Base-by-base conservation (phyloP, 2,888 invertebrate genomes). In the Pterostichus madidus region DNA sequence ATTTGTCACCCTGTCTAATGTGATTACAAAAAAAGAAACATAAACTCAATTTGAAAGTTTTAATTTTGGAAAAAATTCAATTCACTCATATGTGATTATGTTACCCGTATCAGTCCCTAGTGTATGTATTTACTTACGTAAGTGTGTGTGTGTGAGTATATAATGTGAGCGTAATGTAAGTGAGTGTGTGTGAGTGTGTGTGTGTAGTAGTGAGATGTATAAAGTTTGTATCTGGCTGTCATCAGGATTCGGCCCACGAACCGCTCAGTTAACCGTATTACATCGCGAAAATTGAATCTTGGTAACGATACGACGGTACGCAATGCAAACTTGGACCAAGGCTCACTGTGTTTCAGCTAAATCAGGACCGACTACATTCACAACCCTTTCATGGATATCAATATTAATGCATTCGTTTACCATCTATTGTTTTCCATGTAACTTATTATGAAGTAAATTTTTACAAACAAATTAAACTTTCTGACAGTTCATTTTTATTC, bases 261-360 rank as follows among this genome's bases (percentile, higher is more conserved):
- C 73, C 81, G 73, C 81, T 81, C 81, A 81, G 81, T 75, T 81
- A 81, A 81, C 81, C 75, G 81, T 81, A 81, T 81, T 81, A 81
- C 81, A 75, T 75, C 75, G 81, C 49, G 81, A 81, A 81, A 81
- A 81, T 81, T 81, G 81, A 81, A 81, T 81, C 81, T 81, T 81
- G 59, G 81, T 81, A 81, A 81, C 75, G 81, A 81, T 81, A 81
- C 81, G 59, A 61, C 44, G 59, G 75, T 81, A 81, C 81, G 81
- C 81, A 81, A 81, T 81, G 81, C 75, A 81, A 81, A 81, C 81
- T 75, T 81, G 44, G 49, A 81, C 61, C 81, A 59, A 46, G 49
- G 49, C 75, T 35, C 46, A 81, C 59, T 75, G 15, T 52, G 64
- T 73, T 68, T 44, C 73, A 24, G 73, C 56, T 46, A 61, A 81